A percentile compares a stretch with the other conserved stretches of the same genome.
Evolutionary conservation across 2,888 invertebrate species (phyloP).

Genomic region (Pseudococcus longispinus): DNA sequence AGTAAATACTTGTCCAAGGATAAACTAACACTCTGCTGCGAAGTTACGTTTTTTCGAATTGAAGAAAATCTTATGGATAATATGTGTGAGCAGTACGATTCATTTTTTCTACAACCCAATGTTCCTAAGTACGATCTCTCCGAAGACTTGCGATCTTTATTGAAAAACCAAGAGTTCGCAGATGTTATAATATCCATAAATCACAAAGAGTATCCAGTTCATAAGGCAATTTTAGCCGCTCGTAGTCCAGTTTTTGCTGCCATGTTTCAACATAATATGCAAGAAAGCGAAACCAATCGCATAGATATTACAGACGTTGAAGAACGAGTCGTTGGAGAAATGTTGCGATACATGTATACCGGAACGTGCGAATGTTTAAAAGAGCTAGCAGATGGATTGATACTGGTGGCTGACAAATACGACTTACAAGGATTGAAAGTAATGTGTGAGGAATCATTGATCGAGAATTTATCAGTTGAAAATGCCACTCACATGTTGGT

Average conservation of each 20-base stretch:
- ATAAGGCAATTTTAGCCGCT: conserved; percentile 96
- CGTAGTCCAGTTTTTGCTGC: conserved; percentile 98
- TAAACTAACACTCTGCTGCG: not conserved
- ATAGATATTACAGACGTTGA: conserved; percentile 97
- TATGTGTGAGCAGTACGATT: not conserved
- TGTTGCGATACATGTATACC: conserved; percentile 98
- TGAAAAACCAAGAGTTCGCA: not conserved
- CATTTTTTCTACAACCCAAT: not conserved
- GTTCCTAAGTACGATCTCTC: not conserved
- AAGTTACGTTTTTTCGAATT: not conserved
- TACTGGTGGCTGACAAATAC: conserved; percentile 98
- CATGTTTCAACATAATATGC: conserved; percentile 99
- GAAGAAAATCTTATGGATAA: not conserved
- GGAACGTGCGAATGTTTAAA: conserved; percentile 94
- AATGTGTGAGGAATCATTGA: conserved; percentile 96
- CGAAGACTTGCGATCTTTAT: not conserved
- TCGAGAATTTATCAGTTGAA: conserved; percentile 91
- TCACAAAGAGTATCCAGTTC: conserved; percentile 89
- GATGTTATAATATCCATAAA: conserved; percentile 67
- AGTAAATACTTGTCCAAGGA: not conserved
- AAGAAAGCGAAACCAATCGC: conserved; percentile 93
- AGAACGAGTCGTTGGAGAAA: conserved; percentile 95
- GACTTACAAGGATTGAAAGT: conserved; percentile 97
- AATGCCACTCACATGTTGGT: conserved; percentile 97
- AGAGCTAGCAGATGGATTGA: conserved; percentile 96